phyloP scores from a whole-genome alignment of 2,888 invertebrate genomes.

The Allophyes oxyacanthae region DNA sequence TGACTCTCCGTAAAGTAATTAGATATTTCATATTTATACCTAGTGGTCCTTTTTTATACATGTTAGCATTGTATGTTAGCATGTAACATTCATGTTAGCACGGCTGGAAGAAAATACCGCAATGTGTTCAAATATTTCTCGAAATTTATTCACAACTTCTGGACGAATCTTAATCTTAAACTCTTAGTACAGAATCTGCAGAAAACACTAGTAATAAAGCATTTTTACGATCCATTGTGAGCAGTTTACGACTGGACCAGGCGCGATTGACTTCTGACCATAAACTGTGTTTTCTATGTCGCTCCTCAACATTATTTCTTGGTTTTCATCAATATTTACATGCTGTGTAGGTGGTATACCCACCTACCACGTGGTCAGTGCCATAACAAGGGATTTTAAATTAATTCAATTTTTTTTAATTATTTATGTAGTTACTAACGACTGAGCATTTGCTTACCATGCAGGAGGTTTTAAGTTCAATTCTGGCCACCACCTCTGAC shows the following conservation, averaged over 20 bases:
- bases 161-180: conserved; percentile 37
- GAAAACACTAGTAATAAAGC: conserved; percentile 70
- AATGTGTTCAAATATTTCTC: conserved; percentile 5
- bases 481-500: too few relatives aligned
- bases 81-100: too few relatives aligned
- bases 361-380: conserved; percentile 28
- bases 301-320: conserved; percentile 61
- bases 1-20: too few relatives aligned
- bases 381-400: background rate
- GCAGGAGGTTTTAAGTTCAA: too few relatives aligned
- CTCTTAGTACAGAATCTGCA: conserved; percentile 45
- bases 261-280: conserved; percentile 83
- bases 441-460: too few relatives aligned
- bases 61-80: too few relatives aligned
- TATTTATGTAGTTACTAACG: too few relatives aligned
- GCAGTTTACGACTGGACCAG: conserved; percentile 72
- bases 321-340: conserved; percentile 51
- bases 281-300: conserved; percentile 83
- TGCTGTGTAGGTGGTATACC: conserved; percentile 12
- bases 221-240: conserved; percentile 85
- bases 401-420: background rate
- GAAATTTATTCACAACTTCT: conserved; percentile 23
- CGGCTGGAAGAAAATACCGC: too few relatives aligned
- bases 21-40: too few relatives aligned
- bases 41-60: too few relatives aligned